Percentiles rank a stretch among this genome's conserved stretches.
These are phyloP conservation scores for Dryococelus australis DNA, from an alignment of 2,888 invertebrate species.

Conservation along the genomic window DNA sequence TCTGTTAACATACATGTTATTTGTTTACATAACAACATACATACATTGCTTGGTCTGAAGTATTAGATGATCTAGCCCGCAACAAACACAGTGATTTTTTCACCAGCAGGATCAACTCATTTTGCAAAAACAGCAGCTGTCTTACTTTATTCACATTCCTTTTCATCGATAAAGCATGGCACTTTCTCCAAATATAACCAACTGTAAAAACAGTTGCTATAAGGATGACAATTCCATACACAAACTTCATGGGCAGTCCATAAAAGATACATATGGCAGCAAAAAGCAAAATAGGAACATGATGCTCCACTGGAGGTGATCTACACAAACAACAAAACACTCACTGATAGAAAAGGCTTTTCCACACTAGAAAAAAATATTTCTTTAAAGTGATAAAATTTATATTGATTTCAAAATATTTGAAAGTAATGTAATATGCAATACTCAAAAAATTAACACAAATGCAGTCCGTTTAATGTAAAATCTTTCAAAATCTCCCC, in stretches of 20 bases:
- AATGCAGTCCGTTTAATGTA: no score
- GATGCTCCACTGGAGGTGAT: not conserved
- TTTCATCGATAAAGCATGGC: not conserved
- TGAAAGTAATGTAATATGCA: no score
- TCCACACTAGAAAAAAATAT: not conserved
- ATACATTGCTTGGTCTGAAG: not conserved
- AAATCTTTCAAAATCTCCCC: no score
- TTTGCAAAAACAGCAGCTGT: not conserved
- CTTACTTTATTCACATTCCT: not conserved
- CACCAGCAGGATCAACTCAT: conserved; percentile 4
- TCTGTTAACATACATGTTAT: no score
- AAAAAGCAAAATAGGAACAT: not conserved
- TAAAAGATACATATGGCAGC: not conserved
- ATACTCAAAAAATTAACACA: no score
- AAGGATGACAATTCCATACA: not conserved
- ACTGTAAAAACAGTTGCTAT: not conserved
- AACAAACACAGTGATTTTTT: not conserved
- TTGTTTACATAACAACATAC: not conserved
- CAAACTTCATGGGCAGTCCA: not conserved
- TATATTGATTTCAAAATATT: not conserved
- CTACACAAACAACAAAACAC: not conserved
- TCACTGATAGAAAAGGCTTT: not conserved
- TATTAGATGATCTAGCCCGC: not conserved
- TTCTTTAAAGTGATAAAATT: not conserved
- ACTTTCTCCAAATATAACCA: not conserved